phyloP scores from a whole-genome alignment of 1,140 invertebrate species.

The Gonatopus flavifemur region DNA sequence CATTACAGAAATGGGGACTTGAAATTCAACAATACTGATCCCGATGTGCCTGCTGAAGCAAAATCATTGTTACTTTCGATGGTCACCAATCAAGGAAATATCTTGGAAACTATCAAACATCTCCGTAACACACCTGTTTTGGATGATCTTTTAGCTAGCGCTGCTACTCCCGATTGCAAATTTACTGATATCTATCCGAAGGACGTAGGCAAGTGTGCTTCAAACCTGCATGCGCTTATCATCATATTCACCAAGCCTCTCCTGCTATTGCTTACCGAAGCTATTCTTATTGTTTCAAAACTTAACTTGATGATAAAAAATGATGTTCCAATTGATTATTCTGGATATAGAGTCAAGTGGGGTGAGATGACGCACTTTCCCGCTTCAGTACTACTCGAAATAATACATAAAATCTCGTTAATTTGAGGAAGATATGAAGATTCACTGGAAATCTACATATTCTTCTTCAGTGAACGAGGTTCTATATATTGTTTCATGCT shows the following conservation, averaged over 20 bases:
- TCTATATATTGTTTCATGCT: too few species aligned
- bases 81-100: slow-evolving; percentile 42
- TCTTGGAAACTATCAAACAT: slow-evolving; percentile 42
- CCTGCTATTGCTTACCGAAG: not conserved
- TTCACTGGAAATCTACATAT: too few species aligned
- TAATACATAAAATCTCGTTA: too few species aligned
- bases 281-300: not conserved
- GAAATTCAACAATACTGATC: slow-evolving; percentile 25
- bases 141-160: slow-evolving; percentile 40
- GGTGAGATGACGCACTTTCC: too few species aligned
- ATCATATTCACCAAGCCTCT: not conserved
- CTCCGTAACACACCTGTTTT: slow-evolving; percentile 42
- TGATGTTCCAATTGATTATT: too few species aligned
- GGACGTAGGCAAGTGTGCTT: slow-evolving; percentile 43
- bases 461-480: too few species aligned
- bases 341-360: too few species aligned
- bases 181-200: slow-evolving; percentile 22
- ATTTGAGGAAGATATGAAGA: too few species aligned
- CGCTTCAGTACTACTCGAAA: too few species aligned
- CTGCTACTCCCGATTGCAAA: slow-evolving; percentile 29
- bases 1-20: slow-evolving; percentile 22
- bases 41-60: slow-evolving; percentile 23
- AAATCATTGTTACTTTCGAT: slow-evolving; percentile 42
- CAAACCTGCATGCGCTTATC: slow-evolving; percentile 33
- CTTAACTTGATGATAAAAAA: too few species aligned